These are phyloP conservation scores for Aphelenchoides besseyi DNA, from an alignment of 1,140 invertebrate species.

Conservation along the genomic window DNA sequence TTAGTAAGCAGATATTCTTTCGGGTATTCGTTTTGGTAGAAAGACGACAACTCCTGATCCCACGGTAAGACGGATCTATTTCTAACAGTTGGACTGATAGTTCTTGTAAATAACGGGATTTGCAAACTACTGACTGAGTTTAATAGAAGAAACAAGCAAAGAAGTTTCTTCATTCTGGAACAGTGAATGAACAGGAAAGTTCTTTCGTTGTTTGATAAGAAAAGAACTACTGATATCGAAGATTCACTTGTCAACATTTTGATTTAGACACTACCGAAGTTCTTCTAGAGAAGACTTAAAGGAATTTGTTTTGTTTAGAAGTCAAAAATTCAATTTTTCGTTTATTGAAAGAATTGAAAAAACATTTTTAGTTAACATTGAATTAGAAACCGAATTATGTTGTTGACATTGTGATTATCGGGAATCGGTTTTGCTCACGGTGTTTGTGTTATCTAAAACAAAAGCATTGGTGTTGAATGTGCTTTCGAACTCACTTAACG, in stretches of 20 bases:
- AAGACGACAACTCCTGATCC: neutral
- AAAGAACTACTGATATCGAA: too few relatives aligned
- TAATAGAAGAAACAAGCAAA: neutral
- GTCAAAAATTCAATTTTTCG: too few relatives aligned
- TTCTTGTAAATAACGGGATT: neutral
- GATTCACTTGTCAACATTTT: too few relatives aligned
- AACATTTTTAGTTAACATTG: too few relatives aligned
- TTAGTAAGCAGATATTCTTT: conserved; percentile 12
- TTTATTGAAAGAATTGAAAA: too few relatives aligned
- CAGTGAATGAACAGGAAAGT: neutral
- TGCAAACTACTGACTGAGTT: neutral
- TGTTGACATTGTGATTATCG: too few relatives aligned
- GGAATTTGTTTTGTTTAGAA: neutral
- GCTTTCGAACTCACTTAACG: too few relatives aligned
- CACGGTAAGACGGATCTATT: neutral
- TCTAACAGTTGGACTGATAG: neutral
- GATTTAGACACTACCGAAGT: too few relatives aligned
- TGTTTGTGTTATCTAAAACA: too few relatives aligned
- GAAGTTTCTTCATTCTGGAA: neutral
- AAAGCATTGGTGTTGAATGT: too few relatives aligned
- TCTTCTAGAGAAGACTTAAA: neutral
- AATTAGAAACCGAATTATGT: too few relatives aligned
- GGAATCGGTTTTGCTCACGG: too few relatives aligned
- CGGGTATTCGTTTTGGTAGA: neutral
- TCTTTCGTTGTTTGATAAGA: neutral